phyloP scores from a whole-genome alignment of 2,113 vertebrate genomes.

The Clarias macrocephalus region DNA sequence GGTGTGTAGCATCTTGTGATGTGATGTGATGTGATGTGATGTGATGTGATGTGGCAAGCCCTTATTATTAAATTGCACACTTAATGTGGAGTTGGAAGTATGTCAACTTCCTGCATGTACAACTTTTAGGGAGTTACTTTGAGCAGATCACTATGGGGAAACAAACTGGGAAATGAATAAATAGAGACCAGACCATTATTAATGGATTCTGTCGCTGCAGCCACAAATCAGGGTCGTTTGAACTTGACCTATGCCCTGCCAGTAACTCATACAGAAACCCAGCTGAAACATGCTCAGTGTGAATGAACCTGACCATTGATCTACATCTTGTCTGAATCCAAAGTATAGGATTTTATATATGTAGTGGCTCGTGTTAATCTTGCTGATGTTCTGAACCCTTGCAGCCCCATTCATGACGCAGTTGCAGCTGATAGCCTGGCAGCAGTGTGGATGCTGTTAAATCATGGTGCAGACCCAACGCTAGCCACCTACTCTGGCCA shows the following conservation, averaged over 20 bases:
- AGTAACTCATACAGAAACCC: neutral
- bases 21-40: no score
- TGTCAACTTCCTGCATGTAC: neutral
- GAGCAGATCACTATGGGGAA: neutral
- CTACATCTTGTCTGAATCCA: no score
- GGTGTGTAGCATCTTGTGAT: neutral
- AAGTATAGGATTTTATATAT: neutral
- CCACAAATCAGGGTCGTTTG: neutral
- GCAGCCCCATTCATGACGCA: constrained; percentile 93
- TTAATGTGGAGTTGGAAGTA: neutral
- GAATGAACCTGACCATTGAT: neutral
- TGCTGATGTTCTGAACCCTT: neutral
- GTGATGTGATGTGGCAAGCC: neutral
- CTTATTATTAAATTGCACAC: neutral
- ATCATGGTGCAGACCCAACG: constrained; percentile 94
- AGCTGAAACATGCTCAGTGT: neutral
- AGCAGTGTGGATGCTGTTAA: constrained; percentile 94
- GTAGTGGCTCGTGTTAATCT: neutral
- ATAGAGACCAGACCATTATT: neutral
- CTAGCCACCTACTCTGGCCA: constrained; percentile 97
- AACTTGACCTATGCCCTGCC: neutral
- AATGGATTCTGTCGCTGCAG: neutral
- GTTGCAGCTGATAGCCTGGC: constrained; percentile 94
- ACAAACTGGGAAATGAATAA: neutral
- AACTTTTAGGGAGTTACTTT: neutral